Conservation (phyloP, 2,797 vertebrate species). For the Uromys caudimaculatus region DNA sequence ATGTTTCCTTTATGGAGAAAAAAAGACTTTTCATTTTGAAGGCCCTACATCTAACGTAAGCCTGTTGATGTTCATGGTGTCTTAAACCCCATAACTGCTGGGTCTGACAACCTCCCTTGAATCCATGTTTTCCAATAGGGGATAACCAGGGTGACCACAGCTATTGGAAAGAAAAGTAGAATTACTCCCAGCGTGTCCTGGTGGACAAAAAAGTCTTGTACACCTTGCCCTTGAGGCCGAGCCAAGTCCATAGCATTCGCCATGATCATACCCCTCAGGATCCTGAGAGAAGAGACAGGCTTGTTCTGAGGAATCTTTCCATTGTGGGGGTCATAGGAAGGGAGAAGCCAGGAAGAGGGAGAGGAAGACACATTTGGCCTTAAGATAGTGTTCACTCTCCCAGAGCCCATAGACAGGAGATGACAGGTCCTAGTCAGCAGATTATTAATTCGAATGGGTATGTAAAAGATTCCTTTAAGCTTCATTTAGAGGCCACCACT, state of each 20-base stretch:
- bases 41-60: slow-evolving; percentile 75
- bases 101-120: slow-evolving; percentile 56
- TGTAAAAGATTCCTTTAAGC: slow-evolving; percentile 68
- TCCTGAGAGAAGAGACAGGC: background rate
- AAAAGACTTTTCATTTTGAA: slow-evolving; percentile 73
- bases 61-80: slow-evolving; percentile 78
- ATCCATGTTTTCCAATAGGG: slow-evolving; percentile 60
- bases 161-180: slow-evolving; percentile 30
- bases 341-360: slow-evolving; percentile 40
- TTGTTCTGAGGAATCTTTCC: slow-evolving; percentile 45
- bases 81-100: slow-evolving; percentile 64
- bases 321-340: slow-evolving; percentile 63
- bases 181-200: background rate
- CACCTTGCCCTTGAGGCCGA: background rate
- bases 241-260: background rate
- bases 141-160: slow-evolving; percentile 28
- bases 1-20: slow-evolving; percentile 70
- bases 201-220: slow-evolving; percentile 19
- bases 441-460: slow-evolving; percentile 72
- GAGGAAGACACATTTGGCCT: slow-evolving; percentile 78
- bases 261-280: background rate
- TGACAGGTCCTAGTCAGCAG: slow-evolving; percentile 61
- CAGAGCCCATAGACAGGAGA: slow-evolving; percentile 58
- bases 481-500: slow-evolving; percentile 77
- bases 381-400: slow-evolving; percentile 74